phyloP scores from a whole-genome alignment of 2,797 vertebrate genomes.

The Emys orbicularis region DNA sequence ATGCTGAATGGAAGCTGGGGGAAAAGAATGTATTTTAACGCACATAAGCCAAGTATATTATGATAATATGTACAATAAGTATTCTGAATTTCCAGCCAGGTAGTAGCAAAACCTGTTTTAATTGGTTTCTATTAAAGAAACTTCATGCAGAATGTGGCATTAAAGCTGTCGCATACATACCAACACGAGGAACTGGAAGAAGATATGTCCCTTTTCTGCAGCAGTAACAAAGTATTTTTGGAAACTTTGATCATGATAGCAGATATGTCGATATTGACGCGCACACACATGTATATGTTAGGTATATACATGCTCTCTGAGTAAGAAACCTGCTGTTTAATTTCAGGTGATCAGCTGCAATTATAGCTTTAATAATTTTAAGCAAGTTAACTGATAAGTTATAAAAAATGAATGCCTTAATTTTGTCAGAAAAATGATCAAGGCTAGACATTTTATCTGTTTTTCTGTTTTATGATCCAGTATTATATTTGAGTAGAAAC shows the following conservation, averaged over 20 bases:
- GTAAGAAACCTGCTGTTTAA: background rate
- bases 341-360: background rate
- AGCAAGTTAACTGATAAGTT: background rate
- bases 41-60: conserved; percentile 56
- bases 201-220: background rate
- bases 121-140: conserved; percentile 3
- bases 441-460: background rate
- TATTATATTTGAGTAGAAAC: conserved; percentile 32
- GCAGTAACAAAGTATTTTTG: background rate
- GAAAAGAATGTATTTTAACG: conserved; percentile 35
- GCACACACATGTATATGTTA: background rate
- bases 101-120: conserved; percentile 7
- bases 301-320: rapidly evolving
- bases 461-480: conserved; percentile 47
- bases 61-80: conserved; percentile 60
- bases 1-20: conserved; percentile 27
- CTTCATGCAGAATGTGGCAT: background rate
- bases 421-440: conserved; percentile 32
- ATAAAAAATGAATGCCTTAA: conserved; percentile 26
- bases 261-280: background rate
- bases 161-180: background rate
- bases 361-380: background rate
- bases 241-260: background rate
- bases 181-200: conserved; percentile 20
- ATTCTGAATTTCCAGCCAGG: conserved; percentile 23